Evolutionary conservation across 2,888 invertebrate species (phyloP), one percentile per base, ranked within the genome.

Genomic region (Sarcophaga rosellei): DNA sequence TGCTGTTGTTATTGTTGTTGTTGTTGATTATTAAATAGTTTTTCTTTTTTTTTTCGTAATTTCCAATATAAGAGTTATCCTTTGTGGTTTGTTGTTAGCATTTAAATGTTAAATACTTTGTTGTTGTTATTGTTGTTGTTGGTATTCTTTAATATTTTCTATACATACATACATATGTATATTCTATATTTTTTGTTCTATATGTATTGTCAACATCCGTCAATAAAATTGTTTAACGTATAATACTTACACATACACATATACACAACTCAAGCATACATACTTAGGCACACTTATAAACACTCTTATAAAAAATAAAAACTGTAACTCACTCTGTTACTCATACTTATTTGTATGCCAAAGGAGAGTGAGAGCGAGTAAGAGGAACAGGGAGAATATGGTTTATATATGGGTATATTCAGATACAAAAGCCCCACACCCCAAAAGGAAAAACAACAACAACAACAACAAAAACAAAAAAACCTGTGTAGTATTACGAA

Each of bases 151-250:
- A 35, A n/a, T 25, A 6, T 68, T 70, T 63, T 57, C 45, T 70
- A 57, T 57, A 57, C 57, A 57, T 35, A 35, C 35, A 35, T 35
- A 35, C 4, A 3, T 35, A 35, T 10, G 35, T 10, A 35, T 35
- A 17, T 17, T 11, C 35, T 62, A 44, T 21, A 25, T n/a, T n/a
- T n/a, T n/a, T 10, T 61, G 11, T 47, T 57, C 63, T 73, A 73
- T n/a, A 68, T 68, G 53, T 70, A 82, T 73, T 86, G 77, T 84
- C 86, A 86, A 86, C 81, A 81, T 84, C 81, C 81, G 84, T 84
- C 86, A 86, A 86, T 84, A 81, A 84, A 76, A 44, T 62, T 35
- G 20, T 81, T 73, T 62, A 77, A 74, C 10, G 72, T 63, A 65
- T 73, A 57, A 35, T 45, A 61, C 61, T 21, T 68, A 53, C 47